A percentile compares a stretch with the other conserved stretches of the same genome.
phyloP scores from a whole-genome alignment of 2,888 invertebrate species.

The Morpho deidamia region DNA sequence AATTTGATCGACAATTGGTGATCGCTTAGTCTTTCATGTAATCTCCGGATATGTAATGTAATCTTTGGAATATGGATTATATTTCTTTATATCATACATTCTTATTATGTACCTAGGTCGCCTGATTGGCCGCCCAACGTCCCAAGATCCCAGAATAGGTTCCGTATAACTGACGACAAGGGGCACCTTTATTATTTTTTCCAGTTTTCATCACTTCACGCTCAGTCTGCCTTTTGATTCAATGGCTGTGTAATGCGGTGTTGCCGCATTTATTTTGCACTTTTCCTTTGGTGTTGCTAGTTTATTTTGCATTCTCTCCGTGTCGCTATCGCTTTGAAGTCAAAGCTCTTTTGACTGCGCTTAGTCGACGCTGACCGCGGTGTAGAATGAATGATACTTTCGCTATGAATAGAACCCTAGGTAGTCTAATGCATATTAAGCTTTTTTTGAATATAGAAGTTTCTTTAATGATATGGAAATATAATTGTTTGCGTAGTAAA shows the following conservation, averaged over 20 bases:
- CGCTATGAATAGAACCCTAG: slow-evolving; percentile 47
- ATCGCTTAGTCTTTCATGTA: too few relatives aligned
- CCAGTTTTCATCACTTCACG: slow-evolving; percentile 75
- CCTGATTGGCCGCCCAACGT: slow-evolving; percentile 35
- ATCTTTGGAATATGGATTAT: too few relatives aligned
- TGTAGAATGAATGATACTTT: slow-evolving; percentile 59
- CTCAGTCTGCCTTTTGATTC: slow-evolving; percentile 73
- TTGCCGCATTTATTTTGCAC: slow-evolving; percentile 75
- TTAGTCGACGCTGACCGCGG: slow-evolving; percentile 60
- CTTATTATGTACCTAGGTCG: slow-evolving; percentile 17
- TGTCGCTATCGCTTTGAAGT: slow-evolving; percentile 63
- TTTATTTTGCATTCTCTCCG: slow-evolving; percentile 40
- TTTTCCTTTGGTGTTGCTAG: slow-evolving; percentile 66
- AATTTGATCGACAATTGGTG: too few relatives aligned
- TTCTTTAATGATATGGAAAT: background rate
- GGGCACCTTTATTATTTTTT: slow-evolving; percentile 63
- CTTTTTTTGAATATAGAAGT: slow-evolving; percentile 1
- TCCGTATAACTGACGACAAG: slow-evolving; percentile 40
- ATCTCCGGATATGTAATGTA: too few relatives aligned
- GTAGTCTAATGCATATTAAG: background rate
- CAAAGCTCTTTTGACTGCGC: slow-evolving; percentile 70
- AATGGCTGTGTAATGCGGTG: slow-evolving; percentile 74
- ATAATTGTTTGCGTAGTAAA: too few relatives aligned
- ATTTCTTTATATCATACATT: background rate
- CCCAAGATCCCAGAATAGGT: slow-evolving; percentile 57